These are phyloP conservation scores for Syrrhaptes paradoxus DNA, from an alignment of 2,113 vertebrate genomes.

Conservation along the genomic window DNA sequence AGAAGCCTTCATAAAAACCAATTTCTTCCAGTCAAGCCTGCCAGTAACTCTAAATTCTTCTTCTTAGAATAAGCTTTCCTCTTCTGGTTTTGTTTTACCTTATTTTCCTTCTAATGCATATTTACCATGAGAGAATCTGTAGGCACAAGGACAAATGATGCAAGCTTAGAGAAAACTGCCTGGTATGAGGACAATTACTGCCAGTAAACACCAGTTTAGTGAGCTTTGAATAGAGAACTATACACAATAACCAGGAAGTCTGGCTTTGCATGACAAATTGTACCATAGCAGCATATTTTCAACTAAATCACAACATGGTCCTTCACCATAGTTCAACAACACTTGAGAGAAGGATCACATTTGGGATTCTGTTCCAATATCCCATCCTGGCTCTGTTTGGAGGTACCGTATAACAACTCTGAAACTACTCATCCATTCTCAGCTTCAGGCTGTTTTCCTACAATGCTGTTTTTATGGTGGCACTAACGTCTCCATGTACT, in stretches of 20 bases:
- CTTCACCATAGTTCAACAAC: not conserved
- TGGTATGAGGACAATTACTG: not conserved
- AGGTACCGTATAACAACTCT: not conserved
- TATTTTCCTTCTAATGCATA: not conserved
- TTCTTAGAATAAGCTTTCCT: not conserved
- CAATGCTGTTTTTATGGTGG: constrained; percentile 37
- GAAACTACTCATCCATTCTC: constrained; percentile 21
- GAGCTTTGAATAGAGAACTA: not conserved
- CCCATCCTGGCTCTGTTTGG: not conserved
- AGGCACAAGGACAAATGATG: not conserved
- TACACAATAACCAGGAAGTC: not conserved
- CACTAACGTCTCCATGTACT: constrained; percentile 15
- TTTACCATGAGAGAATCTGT: not conserved
- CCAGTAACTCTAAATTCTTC: not conserved
- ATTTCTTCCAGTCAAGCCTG: not conserved
- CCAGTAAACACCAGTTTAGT: not conserved
- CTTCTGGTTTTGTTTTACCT: not conserved
- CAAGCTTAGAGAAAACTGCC: not conserved
- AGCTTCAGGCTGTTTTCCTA: constrained; percentile 38
- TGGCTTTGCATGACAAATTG: not conserved
- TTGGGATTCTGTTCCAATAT: constrained; percentile 6
- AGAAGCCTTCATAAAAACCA: not conserved
- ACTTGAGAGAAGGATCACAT: not conserved
- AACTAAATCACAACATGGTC: not conserved
- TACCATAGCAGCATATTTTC: not conserved